Base-by-base conservation (phyloP, 2,797 vertebrate species). In the Moxostoma hubbsi region DNA sequence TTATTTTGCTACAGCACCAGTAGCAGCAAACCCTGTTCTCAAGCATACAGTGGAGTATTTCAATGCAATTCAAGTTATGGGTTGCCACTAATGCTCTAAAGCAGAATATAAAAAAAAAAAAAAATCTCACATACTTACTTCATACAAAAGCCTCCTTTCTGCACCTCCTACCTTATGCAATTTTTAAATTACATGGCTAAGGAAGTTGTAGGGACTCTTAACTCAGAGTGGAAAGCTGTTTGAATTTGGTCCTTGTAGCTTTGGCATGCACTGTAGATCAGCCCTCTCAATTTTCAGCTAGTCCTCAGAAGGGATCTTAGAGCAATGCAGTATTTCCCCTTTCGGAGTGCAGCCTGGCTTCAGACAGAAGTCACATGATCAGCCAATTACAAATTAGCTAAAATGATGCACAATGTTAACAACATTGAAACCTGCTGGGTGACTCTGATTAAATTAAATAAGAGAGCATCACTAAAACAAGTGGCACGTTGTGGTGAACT, bases 321-420 rank as follows among this genome's bases (percentile, higher is more conserved):
- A 83, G 83, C 87, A 89, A 86, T 89, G 83, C 72, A 5, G 81
- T 59, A 87, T 85, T 87, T 89, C 88, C 87, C 80, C 66, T 84
- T n/a, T 79, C 15, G 13, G 15, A 69, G 77, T 80, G 82, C 83
- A 77, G 83, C 24, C 24, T 24, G 24, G 24, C 82, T 84, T 77
- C 61, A 71, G 55, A 55, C 66, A 47, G 10, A 63, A 77, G 66
- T 74, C 86, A 82, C 62, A 81, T 86, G 79, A 77, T 80, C 66
- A 66, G 24, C 24, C 24, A 24, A 24, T 24, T 24, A 24, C 2
- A 24, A 24, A 24, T 24, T 24, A 24, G 24, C 24, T 24, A 24
- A 24, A 24, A 24, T 24, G 24, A 24, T 24, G 24, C 24, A 24
- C 24, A 24, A 24, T 24, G 24, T 24, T 24, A 24, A 24, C 24